Base-by-base conservation (phyloP, 2,888 invertebrate genomes). In the Colostygia pectinataria region DNA sequence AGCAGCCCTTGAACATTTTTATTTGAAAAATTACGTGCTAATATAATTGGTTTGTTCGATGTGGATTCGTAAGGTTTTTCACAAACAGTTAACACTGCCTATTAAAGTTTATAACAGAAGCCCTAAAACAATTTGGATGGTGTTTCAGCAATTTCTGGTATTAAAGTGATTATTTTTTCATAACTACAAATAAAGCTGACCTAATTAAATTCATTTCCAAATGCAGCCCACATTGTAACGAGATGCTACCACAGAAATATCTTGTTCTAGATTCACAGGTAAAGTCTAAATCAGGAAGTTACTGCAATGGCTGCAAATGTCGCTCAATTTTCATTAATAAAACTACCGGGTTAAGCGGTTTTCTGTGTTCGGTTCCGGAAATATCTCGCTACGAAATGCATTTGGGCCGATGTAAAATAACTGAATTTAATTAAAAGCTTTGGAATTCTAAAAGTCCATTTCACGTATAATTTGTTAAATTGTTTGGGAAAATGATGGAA, bases 251-350 rank as follows among this genome's bases (percentile, higher is more conserved):
- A 48, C 66, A 18, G 37, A 72, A 74, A 74, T 75, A 73, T 79
- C 81, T 79, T 86, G 89, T 82, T 85, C 89, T 71, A 88, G 82
- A 86, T 89, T 72, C 71, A 65, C 68, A 61, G 65, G 65, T 74
- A 71, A 73, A 72, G 68, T 72, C 84, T 84, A 88, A 83, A 86
- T 76, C 73, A 73, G 74, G 49, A 49, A 43, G 68, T 69, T 46
- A 53, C 74, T 76, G 80, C 84, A 84, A 65, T 54, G 52, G 46
- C 56, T 71, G 73, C 18, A 6, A 69, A 79, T 80, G 85, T 82
- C 90, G 72, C 81, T 90, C 88, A 89, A 89, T 89, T 90, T 87
- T 88, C 89, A 90, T 89, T 90, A 90, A 81, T 83, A 80, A 47
- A 74, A 74, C 78, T 77, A 80, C 73, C 73, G 53, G 82, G 83